A percentile compares a stretch with the other conserved stretches of the same genome.
These are phyloP conservation scores for Arrhamphus sclerolepis DNA, from an alignment of 2,797 vertebrate genomes.

Conservation along the genomic window DNA sequence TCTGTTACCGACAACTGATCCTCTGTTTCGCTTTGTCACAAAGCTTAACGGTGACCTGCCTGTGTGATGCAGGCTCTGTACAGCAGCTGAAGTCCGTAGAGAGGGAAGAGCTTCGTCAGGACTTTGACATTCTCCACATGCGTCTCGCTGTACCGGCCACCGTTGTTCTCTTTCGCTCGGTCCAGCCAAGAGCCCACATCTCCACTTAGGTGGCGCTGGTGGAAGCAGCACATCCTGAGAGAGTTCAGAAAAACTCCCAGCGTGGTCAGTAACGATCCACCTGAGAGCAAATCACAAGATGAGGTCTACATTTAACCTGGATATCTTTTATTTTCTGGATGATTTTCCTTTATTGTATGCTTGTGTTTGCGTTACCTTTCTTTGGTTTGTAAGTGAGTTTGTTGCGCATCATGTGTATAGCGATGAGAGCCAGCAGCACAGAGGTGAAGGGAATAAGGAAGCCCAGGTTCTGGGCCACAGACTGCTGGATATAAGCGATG, in stretches of 20 bases:
- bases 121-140: constrained; percentile 89
- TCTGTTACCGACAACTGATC: not conserved
- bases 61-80: constrained; percentile 89
- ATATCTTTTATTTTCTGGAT: no score
- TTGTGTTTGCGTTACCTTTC: constrained; percentile 83
- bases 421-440: constrained; percentile 84
- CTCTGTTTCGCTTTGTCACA: not conserved
- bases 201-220: constrained; percentile 71
- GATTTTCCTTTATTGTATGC: not conserved
- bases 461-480: constrained; percentile 85
- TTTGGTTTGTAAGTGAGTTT: constrained; percentile 88
- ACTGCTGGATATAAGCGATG: constrained; percentile 92
- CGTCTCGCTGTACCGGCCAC: constrained; percentile 84
- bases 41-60: constrained; percentile 66
- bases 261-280: constrained; percentile 80
- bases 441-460: constrained; percentile 93
- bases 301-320: not conserved
- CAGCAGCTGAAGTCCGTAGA: constrained; percentile 88
- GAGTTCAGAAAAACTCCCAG: constrained; percentile 85
- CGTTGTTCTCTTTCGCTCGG: constrained; percentile 87
- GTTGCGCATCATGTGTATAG: constrained; percentile 87
- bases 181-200: constrained; percentile 83
- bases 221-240: constrained; percentile 76
- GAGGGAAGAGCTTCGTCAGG: constrained; percentile 84
- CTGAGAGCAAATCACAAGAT: constrained; percentile 65